These are phyloP conservation scores for Arenaria interpres DNA, from an alignment of 2,113 vertebrate genomes.

Conservation along the genomic window DNA sequence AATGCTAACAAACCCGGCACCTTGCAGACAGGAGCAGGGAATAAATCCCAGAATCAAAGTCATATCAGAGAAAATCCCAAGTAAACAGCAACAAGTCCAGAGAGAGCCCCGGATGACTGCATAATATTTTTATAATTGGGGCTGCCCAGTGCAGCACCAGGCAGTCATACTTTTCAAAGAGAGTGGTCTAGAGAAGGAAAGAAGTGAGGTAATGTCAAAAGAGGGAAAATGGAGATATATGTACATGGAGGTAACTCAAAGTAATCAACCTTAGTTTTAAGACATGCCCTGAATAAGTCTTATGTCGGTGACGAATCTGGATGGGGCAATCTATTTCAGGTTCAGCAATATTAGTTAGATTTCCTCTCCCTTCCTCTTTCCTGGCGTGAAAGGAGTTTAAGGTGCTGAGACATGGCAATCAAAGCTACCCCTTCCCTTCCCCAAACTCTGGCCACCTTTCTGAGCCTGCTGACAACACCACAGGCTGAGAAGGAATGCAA, in stretches of 20 bases:
- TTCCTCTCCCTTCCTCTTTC: background rate
- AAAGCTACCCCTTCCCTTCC: background rate
- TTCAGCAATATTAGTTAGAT: background rate
- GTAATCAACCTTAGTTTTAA: background rate
- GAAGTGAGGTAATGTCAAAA: background rate
- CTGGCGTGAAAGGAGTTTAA: background rate
- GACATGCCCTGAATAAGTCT: background rate
- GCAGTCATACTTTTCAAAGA: background rate
- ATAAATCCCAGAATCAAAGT: background rate
- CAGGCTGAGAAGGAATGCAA: background rate
- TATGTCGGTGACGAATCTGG: background rate
- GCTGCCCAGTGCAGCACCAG: background rate
- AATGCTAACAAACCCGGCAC: background rate
- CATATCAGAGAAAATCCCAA: background rate
- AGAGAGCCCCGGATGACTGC: background rate
- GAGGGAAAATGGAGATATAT: background rate
- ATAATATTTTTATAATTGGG: background rate
- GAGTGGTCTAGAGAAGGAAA: background rate
- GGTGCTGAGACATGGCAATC: background rate
- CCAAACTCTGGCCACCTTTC: background rate
- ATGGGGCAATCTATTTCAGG: background rate
- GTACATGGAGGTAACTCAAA: background rate
- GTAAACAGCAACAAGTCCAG: background rate
- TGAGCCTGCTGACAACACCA: background rate
- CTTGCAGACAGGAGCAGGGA: background rate